Evolutionary conservation across 2,113 vertebrate species (phyloP).

Genomic region (Mus pahari): DNA sequence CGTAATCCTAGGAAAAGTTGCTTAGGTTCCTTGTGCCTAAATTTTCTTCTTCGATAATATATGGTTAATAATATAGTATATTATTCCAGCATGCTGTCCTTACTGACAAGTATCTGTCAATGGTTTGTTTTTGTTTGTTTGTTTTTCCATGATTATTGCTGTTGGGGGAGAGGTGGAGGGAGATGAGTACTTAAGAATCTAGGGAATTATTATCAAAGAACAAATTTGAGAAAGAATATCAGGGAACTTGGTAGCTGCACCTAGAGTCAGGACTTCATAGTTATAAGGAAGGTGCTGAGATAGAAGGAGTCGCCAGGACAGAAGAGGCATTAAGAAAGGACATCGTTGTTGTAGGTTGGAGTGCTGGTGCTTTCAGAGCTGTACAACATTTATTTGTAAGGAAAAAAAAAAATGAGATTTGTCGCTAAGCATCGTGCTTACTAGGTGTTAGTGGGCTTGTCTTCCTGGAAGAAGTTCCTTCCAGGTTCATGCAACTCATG

Average conservation of each 20-base stretch:
- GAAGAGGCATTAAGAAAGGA: neutral
- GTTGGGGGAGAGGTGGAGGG: neutral
- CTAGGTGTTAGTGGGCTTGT: too few species aligned
- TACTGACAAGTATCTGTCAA: neutral
- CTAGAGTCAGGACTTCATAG: neutral
- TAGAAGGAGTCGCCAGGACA: neutral
- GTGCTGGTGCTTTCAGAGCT: neutral
- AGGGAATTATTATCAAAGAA: neutral
- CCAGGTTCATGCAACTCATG: neutral
- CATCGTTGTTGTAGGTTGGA: neutral
- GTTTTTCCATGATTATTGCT: neutral
- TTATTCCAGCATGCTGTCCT: neutral
- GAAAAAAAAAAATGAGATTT: neutral
- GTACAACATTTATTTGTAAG: neutral
- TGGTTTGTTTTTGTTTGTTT: too few species aligned
- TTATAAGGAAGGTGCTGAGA: neutral
- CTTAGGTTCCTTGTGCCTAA: neutral
- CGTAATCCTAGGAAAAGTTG: neutral
- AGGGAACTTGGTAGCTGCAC: neutral
- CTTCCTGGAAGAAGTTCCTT: neutral
- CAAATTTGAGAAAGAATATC: neutral
- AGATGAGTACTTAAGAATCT: neutral
- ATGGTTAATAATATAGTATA: conserved; percentile 1
- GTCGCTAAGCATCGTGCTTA: neutral
- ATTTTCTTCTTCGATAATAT: neutral